These are phyloP conservation scores for Elysia crispata DNA, from an alignment of 2,888 invertebrate genomes.

Conservation along the genomic window DNA sequence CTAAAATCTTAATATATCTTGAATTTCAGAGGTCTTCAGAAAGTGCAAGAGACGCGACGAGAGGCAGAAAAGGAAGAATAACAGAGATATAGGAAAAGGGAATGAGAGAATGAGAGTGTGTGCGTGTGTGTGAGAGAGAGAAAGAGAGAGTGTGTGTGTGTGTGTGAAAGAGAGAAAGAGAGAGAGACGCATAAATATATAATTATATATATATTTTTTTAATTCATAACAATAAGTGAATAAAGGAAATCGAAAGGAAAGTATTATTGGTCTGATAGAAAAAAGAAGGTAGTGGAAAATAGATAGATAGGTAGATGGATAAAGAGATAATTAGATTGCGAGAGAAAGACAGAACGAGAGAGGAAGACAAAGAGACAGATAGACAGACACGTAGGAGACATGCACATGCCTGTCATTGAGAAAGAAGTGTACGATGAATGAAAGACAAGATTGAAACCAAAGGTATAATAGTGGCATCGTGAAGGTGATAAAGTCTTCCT, in stretches of 20 bases:
- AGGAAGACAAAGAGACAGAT: conserved; percentile 18
- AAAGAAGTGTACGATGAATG: background rate
- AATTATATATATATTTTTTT: too few relatives aligned
- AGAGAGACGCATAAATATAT: conserved; percentile 4
- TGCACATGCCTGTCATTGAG: background rate
- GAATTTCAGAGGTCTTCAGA: too few relatives aligned
- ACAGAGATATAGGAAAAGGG: background rate
- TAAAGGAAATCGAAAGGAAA: background rate
- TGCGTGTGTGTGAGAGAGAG: background rate
- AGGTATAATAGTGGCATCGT: background rate
- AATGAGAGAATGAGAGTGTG: conserved; percentile 9
- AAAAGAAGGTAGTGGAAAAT: background rate
- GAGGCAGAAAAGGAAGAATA: background rate
- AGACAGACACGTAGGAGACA: background rate
- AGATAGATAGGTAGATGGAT: conserved; percentile 4
- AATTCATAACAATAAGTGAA: too few relatives aligned
- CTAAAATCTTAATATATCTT: too few relatives aligned
- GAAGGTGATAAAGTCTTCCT: too few relatives aligned
- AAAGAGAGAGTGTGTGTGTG: too few relatives aligned
- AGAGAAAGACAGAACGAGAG: conserved; percentile 19
- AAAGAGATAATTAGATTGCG: conserved; percentile 1
- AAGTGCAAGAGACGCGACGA: too few relatives aligned
- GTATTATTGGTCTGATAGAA: too few relatives aligned
- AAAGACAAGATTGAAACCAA: background rate
- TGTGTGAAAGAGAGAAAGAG: background rate